Evolutionary conservation across 1,140 invertebrate species (phyloP).

Genomic region (Tetragnatha versicolor): DNA sequence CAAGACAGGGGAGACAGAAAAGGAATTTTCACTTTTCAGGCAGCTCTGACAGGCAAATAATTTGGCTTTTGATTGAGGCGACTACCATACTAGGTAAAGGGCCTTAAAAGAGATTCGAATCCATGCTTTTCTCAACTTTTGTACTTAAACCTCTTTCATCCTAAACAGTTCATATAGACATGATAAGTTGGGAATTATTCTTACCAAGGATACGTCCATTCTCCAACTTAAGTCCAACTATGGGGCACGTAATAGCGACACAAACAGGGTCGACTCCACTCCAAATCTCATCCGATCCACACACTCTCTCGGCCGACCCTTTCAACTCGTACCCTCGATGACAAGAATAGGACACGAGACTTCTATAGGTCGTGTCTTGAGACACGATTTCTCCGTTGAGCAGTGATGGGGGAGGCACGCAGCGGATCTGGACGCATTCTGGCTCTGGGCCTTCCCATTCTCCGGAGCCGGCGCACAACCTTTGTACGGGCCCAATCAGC

Average conservation of each 20-base stretch:
- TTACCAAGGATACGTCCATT: slow-evolving; percentile 60
- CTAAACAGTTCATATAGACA: no score
- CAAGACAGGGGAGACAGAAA: no score
- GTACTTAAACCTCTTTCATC: no score
- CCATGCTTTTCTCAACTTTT: no score
- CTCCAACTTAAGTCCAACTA: slow-evolving; percentile 52
- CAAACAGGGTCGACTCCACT: slow-evolving; percentile 60
- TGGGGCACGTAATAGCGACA: slow-evolving; percentile 58
- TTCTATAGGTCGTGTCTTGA: slow-evolving; percentile 34
- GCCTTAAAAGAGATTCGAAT: no score
- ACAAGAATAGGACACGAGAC: slow-evolving; percentile 57
- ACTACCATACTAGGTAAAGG: no score
- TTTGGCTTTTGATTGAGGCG: no score
- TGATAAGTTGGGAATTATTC: neutral
- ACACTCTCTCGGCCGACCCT: slow-evolving; percentile 59
- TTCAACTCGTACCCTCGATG: slow-evolving; percentile 61
- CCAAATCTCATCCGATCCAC: slow-evolving; percentile 59
- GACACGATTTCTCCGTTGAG: slow-evolving; percentile 44
- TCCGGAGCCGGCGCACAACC: slow-evolving; percentile 58
- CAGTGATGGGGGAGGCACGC: slow-evolving; percentile 2
- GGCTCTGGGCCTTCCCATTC: slow-evolving; percentile 60
- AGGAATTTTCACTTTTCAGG: no score
- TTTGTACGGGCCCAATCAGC: slow-evolving; percentile 61
- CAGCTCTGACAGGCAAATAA: no score
- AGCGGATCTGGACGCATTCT: slow-evolving; percentile 37